Conservation (phyloP, 2,113 vertebrate species). For the Megaceryle maxima region DNA sequence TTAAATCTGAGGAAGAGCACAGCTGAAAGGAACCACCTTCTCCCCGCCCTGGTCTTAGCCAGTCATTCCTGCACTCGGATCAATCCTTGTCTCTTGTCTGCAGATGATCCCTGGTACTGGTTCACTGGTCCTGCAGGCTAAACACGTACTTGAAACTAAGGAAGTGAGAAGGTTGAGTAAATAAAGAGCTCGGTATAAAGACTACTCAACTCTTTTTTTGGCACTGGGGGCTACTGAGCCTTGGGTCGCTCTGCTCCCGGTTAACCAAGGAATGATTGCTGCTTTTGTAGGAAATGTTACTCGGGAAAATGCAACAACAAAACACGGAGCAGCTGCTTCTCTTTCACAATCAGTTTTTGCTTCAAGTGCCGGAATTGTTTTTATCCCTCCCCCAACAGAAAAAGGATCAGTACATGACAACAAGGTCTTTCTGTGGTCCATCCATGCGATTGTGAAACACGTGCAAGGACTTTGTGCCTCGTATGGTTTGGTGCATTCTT, state of each 20-base stretch:
- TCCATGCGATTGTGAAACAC: not conserved
- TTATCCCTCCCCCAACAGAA: not conserved
- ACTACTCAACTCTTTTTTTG: not conserved
- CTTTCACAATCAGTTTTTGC: not conserved
- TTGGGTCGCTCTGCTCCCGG: not conserved
- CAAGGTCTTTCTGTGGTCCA: not conserved
- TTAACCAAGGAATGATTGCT: not conserved
- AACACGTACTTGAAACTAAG: not conserved
- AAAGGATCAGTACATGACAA: not conserved
- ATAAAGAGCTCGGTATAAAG: not conserved
- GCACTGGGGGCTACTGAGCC: not conserved
- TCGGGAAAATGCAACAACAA: not conserved
- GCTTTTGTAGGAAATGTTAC: not conserved
- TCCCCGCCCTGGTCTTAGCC: not conserved
- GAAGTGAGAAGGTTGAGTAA: not conserved
- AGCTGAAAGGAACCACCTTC: not conserved
- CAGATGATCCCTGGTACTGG: not conserved
- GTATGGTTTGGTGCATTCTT: not conserved
- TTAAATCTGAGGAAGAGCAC: not conserved
- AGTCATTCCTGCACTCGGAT: not conserved
- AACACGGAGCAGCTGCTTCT: not conserved
- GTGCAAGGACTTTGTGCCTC: not conserved
- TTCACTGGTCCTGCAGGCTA: not conserved
- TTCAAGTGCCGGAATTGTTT: not conserved
- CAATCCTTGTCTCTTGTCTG: not conserved